Conservation (phyloP, 2,888 invertebrate genomes). For the Mythimna albipuncta region DNA sequence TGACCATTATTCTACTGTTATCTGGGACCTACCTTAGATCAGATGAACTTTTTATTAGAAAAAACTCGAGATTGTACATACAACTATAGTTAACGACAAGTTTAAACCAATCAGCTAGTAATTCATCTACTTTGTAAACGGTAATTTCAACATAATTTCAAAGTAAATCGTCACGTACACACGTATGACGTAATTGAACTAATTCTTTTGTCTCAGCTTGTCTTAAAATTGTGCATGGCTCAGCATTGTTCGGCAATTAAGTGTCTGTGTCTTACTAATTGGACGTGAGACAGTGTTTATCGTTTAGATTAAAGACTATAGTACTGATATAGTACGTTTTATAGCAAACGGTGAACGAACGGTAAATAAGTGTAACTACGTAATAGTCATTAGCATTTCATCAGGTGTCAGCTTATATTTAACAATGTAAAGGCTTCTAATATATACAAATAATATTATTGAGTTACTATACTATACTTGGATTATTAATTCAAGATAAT, state of each 20-base stretch:
- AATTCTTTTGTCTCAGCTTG: conserved; percentile 44
- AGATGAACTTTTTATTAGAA: too few relatives aligned
- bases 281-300: conserved; percentile 59
- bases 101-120: conserved; percentile 2
- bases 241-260: conserved; percentile 52
- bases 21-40: too few relatives aligned
- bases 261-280: conserved; percentile 59
- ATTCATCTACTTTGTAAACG: conserved; percentile 2
- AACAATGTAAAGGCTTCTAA: conserved; percentile 66
- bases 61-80: background rate
- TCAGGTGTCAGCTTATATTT: conserved; percentile 60
- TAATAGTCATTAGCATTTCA: conserved; percentile 60
- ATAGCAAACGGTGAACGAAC: conserved; percentile 54
- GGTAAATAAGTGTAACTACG: conserved; percentile 58
- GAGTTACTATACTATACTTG: conserved; percentile 14
- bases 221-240: conserved; percentile 66
- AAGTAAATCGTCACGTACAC: conserved; percentile 48
- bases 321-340: conserved; percentile 52
- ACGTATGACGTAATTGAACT: conserved; percentile 44
- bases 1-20: too few relatives aligned
- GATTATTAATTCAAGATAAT: conserved; percentile 2
- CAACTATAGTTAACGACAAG: background rate
- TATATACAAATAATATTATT: conserved; percentile 48
- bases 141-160: conserved; percentile 10
- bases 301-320: conserved; percentile 57